phyloP scores from a whole-genome alignment of 2,797 vertebrate genomes.

The Mormyrops boulengeri region DNA sequence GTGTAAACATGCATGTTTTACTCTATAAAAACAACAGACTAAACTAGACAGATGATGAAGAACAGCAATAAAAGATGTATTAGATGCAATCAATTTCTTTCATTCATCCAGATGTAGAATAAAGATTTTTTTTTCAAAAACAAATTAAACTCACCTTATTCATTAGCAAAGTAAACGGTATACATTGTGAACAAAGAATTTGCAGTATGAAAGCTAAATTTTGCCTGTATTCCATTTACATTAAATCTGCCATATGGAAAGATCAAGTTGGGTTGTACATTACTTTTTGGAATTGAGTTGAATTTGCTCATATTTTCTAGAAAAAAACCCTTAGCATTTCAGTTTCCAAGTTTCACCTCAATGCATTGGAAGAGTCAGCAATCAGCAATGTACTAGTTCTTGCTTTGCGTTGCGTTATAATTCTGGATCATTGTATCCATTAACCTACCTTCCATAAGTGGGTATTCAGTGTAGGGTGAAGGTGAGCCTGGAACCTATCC shows the following conservation, averaged over 20 bases:
- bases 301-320: neutral
- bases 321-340: neutral
- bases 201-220: neutral
- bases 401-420: neutral
- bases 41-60: neutral
- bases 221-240: neutral
- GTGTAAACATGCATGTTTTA: neutral
- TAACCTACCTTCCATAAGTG: constrained; percentile 1
- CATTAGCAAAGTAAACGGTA: neutral
- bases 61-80: neutral
- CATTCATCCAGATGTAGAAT: neutral
- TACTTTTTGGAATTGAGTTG: neutral
- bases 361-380: neutral
- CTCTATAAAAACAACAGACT: neutral
- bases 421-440: neutral
- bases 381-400: constrained; percentile 1
- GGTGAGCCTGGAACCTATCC: neutral
- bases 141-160: neutral
- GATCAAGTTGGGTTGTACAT: neutral
- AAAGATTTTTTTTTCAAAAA: neutral
- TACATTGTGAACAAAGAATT: neutral
- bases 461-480: neutral
- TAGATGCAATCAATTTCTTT: neutral
- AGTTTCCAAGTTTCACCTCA: neutral
- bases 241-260: neutral